Conservation (phyloP, 2,888 invertebrate genomes). For the Antheraea assamensis region DNA sequence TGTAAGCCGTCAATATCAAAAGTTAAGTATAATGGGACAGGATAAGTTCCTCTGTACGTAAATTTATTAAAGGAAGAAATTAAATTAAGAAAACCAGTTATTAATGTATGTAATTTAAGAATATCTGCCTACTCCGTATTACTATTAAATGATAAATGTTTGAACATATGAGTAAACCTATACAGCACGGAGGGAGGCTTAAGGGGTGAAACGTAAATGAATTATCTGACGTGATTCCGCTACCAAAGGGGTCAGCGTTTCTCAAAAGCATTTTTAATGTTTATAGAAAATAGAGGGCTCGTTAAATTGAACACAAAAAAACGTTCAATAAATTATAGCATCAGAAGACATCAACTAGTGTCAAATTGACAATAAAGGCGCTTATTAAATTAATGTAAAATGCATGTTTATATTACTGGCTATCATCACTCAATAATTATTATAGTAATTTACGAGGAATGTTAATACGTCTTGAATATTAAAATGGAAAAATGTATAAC, state of each 20-base stretch:
- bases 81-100: neutral
- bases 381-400: neutral
- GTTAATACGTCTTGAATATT: too few relatives aligned
- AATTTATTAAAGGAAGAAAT: neutral
- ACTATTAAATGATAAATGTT: constrained; percentile 19
- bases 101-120: neutral
- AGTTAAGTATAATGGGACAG: neutral
- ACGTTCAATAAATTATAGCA: too few relatives aligned
- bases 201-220: constrained; percentile 59
- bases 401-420: too few relatives aligned
- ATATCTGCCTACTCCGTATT: neutral
- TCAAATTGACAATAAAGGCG: neutral
- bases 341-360: neutral
- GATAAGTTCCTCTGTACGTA: neutral
- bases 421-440: too few relatives aligned
- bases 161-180: constrained; percentile 32
- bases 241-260: constrained; percentile 39
- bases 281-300: neutral
- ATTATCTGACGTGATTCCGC: constrained; percentile 71
- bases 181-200: constrained; percentile 28
- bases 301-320: neutral
- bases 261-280: constrained; percentile 44
- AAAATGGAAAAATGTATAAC: too few relatives aligned
- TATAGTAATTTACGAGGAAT: too few relatives aligned
- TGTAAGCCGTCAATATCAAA: neutral